Conservation (phyloP, 1,140 invertebrate species). For the Ostrea edulis region DNA sequence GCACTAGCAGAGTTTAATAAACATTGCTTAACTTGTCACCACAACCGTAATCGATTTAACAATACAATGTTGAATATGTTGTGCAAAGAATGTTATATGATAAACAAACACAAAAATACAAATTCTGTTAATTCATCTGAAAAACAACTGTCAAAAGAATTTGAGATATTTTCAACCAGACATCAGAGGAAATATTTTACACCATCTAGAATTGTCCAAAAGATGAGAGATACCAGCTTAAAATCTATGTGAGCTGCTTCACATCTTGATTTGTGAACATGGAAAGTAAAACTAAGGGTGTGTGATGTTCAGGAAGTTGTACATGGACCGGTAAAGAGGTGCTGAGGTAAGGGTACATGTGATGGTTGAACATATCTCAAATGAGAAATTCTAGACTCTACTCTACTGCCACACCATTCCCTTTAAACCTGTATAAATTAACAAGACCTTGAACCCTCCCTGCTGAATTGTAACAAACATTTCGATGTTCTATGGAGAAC, state of each 20-base stretch:
- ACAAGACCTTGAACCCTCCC: not conserved
- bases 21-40: too few species aligned
- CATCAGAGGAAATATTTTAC: not conserved
- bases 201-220: too few species aligned
- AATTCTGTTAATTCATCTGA: slow-evolving; percentile 13
- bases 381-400: not conserved
- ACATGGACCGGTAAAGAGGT: not conserved
- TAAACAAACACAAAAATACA: not conserved
- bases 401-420: slow-evolving; percentile 21
- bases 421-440: slow-evolving; percentile 24
- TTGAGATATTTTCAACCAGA: slow-evolving; percentile 22
- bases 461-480: not conserved
- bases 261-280: not conserved
- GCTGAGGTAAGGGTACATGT: not conserved
- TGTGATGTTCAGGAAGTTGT: not conserved
- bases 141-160: not conserved
- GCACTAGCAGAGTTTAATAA: too few species aligned
- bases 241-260: too few species aligned
- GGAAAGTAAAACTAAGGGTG: not conserved
- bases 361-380: slow-evolving; percentile 21
- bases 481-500: too few species aligned
- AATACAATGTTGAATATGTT: not conserved
- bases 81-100: not conserved
- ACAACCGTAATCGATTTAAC: not conserved
- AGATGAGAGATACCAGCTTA: too few species aligned